These are phyloP conservation scores for Varanus salvator DNA, from an alignment of 2,113 vertebrate species.

Conservation along the genomic window DNA sequence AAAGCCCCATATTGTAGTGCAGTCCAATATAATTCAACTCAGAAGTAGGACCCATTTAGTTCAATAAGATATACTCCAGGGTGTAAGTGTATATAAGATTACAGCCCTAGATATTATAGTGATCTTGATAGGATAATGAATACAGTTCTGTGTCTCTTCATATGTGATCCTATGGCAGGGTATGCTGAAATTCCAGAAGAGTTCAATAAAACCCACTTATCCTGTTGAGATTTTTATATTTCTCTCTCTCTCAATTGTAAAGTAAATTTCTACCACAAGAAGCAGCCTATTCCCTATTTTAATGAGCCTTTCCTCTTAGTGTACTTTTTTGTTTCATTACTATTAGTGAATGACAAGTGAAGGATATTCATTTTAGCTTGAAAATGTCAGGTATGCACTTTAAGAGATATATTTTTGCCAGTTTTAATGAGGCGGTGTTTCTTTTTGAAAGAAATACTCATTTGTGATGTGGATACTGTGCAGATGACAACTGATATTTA, in stretches of 20 bases:
- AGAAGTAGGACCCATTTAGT: neutral
- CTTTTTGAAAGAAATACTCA: conserved; percentile 80
- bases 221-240: conserved; percentile 62
- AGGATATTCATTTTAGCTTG: conserved; percentile 83
- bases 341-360: conserved; percentile 82
- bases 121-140: neutral
- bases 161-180: conserved; percentile 23
- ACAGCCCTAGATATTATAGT: neutral
- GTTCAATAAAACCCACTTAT: conserved; percentile 57
- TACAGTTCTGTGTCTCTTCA: neutral
- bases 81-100: neutral
- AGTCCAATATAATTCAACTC: neutral
- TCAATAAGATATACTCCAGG: neutral
- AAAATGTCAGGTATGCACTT: conserved; percentile 87
- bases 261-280: conserved; percentile 71
- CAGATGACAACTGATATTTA: conserved; percentile 89
- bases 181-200: conserved; percentile 52
- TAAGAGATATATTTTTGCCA: conserved; percentile 82
- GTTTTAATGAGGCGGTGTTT: conserved; percentile 83
- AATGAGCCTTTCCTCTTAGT: conserved; percentile 70
- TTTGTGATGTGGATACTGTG: conserved; percentile 77
- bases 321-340: conserved; percentile 71
- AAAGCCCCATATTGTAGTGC: conserved; percentile 31
- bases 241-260: conserved; percentile 59
- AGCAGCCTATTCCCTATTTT: conserved; percentile 66